These are phyloP conservation scores for Teleiodes luculella DNA, from an alignment of 2,888 invertebrate genomes.

Conservation along the genomic window DNA sequence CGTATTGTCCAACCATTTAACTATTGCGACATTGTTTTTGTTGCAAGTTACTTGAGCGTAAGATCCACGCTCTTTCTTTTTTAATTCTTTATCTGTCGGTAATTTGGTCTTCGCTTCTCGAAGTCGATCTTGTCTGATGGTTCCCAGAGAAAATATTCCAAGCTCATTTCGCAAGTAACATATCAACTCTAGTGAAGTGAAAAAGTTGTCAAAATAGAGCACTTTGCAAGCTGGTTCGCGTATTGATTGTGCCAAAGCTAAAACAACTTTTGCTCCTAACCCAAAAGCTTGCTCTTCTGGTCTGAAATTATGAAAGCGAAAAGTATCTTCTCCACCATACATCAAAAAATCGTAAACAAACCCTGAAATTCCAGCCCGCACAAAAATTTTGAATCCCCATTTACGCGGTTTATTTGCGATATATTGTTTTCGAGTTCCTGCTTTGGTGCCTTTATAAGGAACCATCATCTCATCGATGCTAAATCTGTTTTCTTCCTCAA, in stretches of 20 bases:
- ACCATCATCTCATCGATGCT: constrained; percentile 45
- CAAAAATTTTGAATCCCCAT: constrained; percentile 45
- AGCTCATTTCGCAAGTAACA: too few species aligned
- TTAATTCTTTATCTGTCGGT: too few species aligned
- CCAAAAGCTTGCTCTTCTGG: not conserved
- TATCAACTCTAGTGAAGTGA: too few species aligned
- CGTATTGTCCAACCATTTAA: too few species aligned
- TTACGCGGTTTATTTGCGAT: constrained; percentile 41
- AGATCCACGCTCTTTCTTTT: too few species aligned
- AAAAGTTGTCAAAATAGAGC: too few species aligned
- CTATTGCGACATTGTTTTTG: too few species aligned
- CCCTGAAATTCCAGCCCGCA: constrained; percentile 39
- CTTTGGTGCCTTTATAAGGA: constrained; percentile 34
- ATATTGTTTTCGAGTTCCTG: constrained; percentile 33
- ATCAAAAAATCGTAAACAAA: constrained; percentile 42
- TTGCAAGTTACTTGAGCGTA: too few species aligned
- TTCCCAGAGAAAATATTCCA: too few species aligned
- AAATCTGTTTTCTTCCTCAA: constrained; percentile 28
- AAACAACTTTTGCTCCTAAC: not conserved
- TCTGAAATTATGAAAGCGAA: not conserved
- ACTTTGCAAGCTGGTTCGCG: too few species aligned
- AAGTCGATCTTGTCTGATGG: too few species aligned
- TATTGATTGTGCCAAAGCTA: constrained; percentile 7
- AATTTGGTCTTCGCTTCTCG: too few species aligned
- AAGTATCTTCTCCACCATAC: constrained; percentile 33